Percentiles rank a stretch among this genome's conserved stretches.
Evolutionary conservation across 2,888 invertebrate genomes (phyloP).

Genomic region (Anoncus sp.): DNA sequence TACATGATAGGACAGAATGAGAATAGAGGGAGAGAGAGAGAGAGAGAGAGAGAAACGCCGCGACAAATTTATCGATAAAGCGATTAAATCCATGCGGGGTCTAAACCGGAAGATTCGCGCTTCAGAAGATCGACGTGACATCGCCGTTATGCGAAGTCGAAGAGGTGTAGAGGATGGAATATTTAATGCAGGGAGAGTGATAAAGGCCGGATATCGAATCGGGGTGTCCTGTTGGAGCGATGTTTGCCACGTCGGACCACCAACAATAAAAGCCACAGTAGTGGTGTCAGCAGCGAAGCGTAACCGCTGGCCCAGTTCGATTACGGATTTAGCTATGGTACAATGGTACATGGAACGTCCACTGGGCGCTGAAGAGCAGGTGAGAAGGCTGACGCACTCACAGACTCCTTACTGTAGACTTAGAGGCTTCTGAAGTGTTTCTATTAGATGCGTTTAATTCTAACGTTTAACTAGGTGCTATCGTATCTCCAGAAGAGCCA

Average conservation of each 20-base stretch:
- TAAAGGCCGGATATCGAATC: conserved; percentile 28
- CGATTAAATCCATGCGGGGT: conserved; percentile 61
- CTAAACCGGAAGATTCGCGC: conserved; percentile 45
- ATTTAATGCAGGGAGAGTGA: conserved; percentile 11
- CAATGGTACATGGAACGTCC: conserved; percentile 23
- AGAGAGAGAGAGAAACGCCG: conserved; percentile 7
- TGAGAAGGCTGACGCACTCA: conserved; percentile 41
- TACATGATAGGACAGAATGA: conserved; percentile 14
- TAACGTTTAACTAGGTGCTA: neutral
- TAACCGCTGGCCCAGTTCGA: conserved; percentile 40
- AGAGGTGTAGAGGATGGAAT: conserved; percentile 27
- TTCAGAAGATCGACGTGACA: conserved; percentile 59
- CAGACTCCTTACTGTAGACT: conserved; percentile 20
- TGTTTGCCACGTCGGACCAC: conserved; percentile 45
- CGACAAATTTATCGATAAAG: conserved; percentile 66
- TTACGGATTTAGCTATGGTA: conserved; percentile 49
- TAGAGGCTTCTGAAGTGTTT: conserved; percentile 38
- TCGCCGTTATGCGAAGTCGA: conserved; percentile 29
- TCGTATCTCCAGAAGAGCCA: too few species aligned
- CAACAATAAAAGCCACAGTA: conserved; percentile 39
- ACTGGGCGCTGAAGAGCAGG: conserved; percentile 52
- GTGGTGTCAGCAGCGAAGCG: conserved; percentile 6
- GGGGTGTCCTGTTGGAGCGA: conserved; percentile 52
- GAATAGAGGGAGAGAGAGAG: conserved; percentile 1
- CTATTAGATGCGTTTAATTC: conserved; percentile 25